phyloP scores from a whole-genome alignment of 2,888 invertebrate species.

The Dichetophora obliterata region DNA sequence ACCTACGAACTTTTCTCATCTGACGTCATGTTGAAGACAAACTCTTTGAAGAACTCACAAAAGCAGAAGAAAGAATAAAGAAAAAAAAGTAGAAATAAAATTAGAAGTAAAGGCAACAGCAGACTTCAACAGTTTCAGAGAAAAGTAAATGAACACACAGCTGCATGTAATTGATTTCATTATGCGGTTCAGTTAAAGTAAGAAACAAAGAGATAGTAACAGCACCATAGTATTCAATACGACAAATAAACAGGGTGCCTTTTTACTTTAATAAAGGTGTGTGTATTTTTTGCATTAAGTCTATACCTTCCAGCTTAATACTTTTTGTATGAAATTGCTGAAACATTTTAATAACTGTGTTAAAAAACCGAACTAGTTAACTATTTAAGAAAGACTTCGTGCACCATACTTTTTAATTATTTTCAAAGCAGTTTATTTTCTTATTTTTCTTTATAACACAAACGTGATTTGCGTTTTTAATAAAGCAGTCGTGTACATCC shows the following conservation, averaged over 20 bases:
- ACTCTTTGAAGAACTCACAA: not conserved
- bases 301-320: too few relatives aligned
- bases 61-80: not conserved
- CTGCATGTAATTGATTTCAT: constrained; percentile 1
- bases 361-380: too few relatives aligned
- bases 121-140: not conserved
- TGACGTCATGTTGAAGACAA: not conserved
- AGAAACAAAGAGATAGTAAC: not conserved
- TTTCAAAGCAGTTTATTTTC: too few relatives aligned
- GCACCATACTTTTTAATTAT: too few relatives aligned
- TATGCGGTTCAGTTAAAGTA: not conserved
- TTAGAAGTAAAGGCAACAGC: not conserved
- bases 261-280: too few relatives aligned
- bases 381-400: too few relatives aligned
- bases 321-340: too few relatives aligned
- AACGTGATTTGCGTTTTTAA: too few relatives aligned
- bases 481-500: too few relatives aligned
- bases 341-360: too few relatives aligned
- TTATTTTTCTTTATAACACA: too few relatives aligned
- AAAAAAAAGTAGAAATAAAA: not conserved
- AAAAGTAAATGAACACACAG: not conserved
- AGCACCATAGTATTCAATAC: not conserved
- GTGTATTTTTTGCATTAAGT: too few relatives aligned
- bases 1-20: constrained; percentile 33
- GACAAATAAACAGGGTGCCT: not conserved